Evolutionary conservation across 2,888 invertebrate genomes (phyloP).

Genomic region (Ophion obscuratus): DNA sequence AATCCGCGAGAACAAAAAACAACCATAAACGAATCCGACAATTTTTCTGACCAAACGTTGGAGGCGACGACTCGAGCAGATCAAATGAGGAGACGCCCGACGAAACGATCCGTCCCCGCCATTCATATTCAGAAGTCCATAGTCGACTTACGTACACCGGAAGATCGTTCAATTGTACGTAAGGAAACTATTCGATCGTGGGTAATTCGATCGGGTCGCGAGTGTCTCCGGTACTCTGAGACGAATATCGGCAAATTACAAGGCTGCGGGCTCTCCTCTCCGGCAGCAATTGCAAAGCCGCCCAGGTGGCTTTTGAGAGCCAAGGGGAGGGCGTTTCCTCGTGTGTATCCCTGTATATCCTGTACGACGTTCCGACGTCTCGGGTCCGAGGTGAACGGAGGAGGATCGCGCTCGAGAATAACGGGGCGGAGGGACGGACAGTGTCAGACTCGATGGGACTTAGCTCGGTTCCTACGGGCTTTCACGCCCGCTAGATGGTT

Average conservation of each 20-base stretch:
- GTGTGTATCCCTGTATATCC: conserved; percentile 31
- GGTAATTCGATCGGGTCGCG: conserved; percentile 49
- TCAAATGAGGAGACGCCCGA: neutral
- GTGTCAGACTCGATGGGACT: conserved; percentile 43
- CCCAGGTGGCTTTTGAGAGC: neutral
- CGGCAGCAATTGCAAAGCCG: neutral
- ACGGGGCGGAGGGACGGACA: conserved; percentile 62
- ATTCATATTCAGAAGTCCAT: neutral
- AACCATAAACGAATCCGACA: too few relatives aligned
- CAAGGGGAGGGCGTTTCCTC: neutral
- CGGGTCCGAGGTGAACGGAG: conserved; percentile 13
- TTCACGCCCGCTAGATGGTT: conserved; percentile 73
- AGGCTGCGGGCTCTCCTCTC: conserved; percentile 23
- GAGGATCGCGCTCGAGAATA: neutral
- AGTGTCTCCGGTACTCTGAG: conserved; percentile 46
- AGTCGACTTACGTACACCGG: neutral
- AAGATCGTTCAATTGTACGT: conserved; percentile 46
- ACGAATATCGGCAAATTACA: conserved; percentile 74
- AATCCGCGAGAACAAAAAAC: too few relatives aligned
- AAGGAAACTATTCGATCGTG: conserved; percentile 47
- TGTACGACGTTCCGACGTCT: conserved; percentile 26
- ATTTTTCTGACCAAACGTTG: neutral
- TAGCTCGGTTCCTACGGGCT: conserved; percentile 64
- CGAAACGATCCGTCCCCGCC: conserved; percentile 53
- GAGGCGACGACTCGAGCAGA: neutral